Evolutionary conservation across 2,888 invertebrate species (phyloP), one percentile per base, ranked within the genome.

Genomic region (Anticlea derivata): DNA sequence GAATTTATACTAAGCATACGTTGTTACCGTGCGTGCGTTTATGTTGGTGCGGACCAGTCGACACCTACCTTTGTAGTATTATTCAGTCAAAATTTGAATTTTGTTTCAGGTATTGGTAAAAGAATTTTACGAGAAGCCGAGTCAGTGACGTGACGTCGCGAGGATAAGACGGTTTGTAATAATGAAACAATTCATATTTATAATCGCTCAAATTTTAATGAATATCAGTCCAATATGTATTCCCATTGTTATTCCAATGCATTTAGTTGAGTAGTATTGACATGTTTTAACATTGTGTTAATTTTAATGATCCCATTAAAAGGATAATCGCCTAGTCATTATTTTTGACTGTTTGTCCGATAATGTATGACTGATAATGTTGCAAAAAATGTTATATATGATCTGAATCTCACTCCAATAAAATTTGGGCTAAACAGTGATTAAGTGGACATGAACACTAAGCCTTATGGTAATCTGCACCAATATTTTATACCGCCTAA

Each of bases 141-240:
- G 81, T 79, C 75, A 75, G 17, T 17, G 17, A 11, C 7, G 23
- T 5, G 29, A 10, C 22, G 22, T 20, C 5, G 8, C 26, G 20
- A 6, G 23, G 31, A 12, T 17, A 17, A 24, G 41, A 49, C 31
- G 55, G 43, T 49, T 46, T 11, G 29, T 51, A 27, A 37, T 57
- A 61, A 68, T 61, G 61, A 60, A 61, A 51, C 61, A 61, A 66
- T 64, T 66, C 60, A 65, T 66, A 56, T 68, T 51, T 50, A 65
- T 68, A 68, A 70, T 75, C 79, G 83, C 83, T 84, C 82, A 80
- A 83, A 81, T 76, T 65, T 72, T 77, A 70, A 65, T 55, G 65
- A 70, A 70, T 67, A 66, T 70, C 72, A 56, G 50, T 58, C 31
- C 40, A 39, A 31, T 47, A 44, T 24, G 29, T 50, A 48, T 38